These are phyloP conservation scores for Pseudomyrmex sp. DNA, from an alignment of 1,140 invertebrate genomes.

Conservation along the genomic window DNA sequence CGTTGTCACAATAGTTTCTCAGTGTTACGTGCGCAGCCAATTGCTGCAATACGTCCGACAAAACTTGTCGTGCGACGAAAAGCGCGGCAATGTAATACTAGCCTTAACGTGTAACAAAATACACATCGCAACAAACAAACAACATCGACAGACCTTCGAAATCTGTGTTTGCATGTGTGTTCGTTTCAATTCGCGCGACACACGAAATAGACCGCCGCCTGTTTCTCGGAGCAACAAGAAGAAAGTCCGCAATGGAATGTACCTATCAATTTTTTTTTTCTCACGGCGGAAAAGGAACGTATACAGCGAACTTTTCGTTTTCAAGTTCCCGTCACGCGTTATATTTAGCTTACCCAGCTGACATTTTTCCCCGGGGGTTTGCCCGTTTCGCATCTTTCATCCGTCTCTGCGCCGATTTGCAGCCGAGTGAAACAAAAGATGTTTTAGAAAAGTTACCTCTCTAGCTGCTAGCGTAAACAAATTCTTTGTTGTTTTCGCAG, in stretches of 20 bases:
- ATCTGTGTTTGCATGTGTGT: too few species aligned
- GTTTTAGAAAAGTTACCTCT: slow-evolving; percentile 26
- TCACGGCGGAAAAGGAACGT: slow-evolving; percentile 14
- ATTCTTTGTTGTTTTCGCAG: background rate
- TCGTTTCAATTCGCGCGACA: background rate
- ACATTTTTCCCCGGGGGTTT: slow-evolving; percentile 49
- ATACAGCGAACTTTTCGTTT: slow-evolving; percentile 37
- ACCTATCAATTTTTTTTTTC: slow-evolving; percentile 5
- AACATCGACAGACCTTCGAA: too few species aligned
- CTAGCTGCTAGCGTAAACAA: background rate
- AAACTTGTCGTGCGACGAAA: too few species aligned
- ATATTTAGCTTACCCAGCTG: slow-evolving; percentile 51
- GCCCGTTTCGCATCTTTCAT: slow-evolving; percentile 50
- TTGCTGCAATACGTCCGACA: too few species aligned
- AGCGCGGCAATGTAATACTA: too few species aligned
- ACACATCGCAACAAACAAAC: too few species aligned
- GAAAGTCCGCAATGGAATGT: background rate
- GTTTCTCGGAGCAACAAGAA: background rate
- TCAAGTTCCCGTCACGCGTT: slow-evolving; percentile 35
- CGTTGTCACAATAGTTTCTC: too few species aligned
- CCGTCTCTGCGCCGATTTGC: slow-evolving; percentile 44
- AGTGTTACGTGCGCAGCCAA: too few species aligned
- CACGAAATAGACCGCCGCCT: background rate
- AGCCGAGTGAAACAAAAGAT: slow-evolving; percentile 22
- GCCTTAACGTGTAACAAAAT: too few species aligned